A percentile compares a stretch with the other conserved stretches of the same genome.
These are phyloP conservation scores for Cherax destructor DNA, from an alignment of 1,140 invertebrate genomes.

Conservation along the genomic window DNA sequence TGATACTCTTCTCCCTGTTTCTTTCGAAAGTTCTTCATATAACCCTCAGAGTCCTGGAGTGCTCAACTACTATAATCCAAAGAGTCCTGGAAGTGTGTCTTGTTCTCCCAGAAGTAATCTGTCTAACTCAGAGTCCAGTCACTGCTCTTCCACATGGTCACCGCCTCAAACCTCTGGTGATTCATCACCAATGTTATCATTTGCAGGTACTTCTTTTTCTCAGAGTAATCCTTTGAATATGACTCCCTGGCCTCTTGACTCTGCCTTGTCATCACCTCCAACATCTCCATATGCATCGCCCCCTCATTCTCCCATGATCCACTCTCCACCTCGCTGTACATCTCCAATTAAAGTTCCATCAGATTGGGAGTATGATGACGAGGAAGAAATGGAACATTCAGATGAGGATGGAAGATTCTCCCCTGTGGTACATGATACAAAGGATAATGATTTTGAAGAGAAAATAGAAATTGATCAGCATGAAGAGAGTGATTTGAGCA, in stretches of 20 bases:
- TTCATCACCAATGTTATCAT: conserved; percentile 7
- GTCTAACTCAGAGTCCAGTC: conserved; percentile 21
- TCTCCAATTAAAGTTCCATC: conserved; percentile 48
- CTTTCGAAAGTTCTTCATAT: background rate
- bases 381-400: conserved; percentile 23
- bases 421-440: conserved; percentile 17
- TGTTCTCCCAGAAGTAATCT: conserved; percentile 45
- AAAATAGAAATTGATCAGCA: background rate
- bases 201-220: background rate
- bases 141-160: conserved; percentile 41
- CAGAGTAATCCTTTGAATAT: background rate
- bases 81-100: conserved; percentile 45
- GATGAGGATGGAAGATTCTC: conserved; percentile 45
- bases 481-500: background rate
- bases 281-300: conserved; percentile 20
- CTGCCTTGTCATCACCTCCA: background rate
- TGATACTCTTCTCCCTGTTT: background rate
- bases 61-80: background rate
- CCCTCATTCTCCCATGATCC: conserved; percentile 1
- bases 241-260: conserved; percentile 13
- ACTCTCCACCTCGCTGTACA: conserved; percentile 34
- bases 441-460: background rate
- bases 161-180: conserved; percentile 11
- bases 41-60: background rate
- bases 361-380: conserved; percentile 62